A percentile compares a stretch with the other conserved stretches of the same genome.
phyloP scores from a whole-genome alignment of 1,140 invertebrate genomes.

The Gryllus bimaculatus region DNA sequence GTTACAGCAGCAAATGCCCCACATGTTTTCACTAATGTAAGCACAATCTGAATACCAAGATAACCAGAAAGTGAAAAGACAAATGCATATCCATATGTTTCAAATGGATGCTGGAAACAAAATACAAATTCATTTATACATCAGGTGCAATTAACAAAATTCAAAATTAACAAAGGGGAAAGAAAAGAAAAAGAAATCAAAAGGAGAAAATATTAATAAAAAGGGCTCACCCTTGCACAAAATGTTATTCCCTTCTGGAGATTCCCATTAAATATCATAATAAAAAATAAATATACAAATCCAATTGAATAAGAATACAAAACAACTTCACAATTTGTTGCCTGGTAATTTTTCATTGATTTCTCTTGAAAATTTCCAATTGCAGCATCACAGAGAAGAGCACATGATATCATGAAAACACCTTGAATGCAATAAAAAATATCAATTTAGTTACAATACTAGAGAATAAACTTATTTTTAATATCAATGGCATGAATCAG shows the following conservation, averaged over 20 bases:
- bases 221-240: slow-evolving; percentile 57
- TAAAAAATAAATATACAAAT: slow-evolving; percentile 71
- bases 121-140: slow-evolving; percentile 18
- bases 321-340: slow-evolving; percentile 84
- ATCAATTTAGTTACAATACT: not conserved
- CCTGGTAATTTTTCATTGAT: slow-evolving; percentile 72
- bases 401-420: slow-evolving; percentile 76
- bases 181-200: no score
- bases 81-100: slow-evolving; percentile 77
- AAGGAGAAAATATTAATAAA: not conserved
- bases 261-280: slow-evolving; percentile 62
- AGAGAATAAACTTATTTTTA: no score
- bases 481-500: no score
- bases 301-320: slow-evolving; percentile 88
- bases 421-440: slow-evolving; percentile 38
- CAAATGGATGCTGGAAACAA: slow-evolving; percentile 51
- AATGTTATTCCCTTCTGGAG: slow-evolving; percentile 65
- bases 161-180: no score
- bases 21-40: slow-evolving; percentile 74
- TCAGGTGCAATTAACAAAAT: no score
- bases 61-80: slow-evolving; percentile 85
- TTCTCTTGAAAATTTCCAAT: slow-evolving; percentile 97
- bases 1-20: slow-evolving; percentile 88
- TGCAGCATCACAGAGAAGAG: slow-evolving; percentile 82
- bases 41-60: slow-evolving; percentile 82